phyloP scores from a whole-genome alignment of 1,140 invertebrate species.

The Aporrectodea caliginosa region DNA sequence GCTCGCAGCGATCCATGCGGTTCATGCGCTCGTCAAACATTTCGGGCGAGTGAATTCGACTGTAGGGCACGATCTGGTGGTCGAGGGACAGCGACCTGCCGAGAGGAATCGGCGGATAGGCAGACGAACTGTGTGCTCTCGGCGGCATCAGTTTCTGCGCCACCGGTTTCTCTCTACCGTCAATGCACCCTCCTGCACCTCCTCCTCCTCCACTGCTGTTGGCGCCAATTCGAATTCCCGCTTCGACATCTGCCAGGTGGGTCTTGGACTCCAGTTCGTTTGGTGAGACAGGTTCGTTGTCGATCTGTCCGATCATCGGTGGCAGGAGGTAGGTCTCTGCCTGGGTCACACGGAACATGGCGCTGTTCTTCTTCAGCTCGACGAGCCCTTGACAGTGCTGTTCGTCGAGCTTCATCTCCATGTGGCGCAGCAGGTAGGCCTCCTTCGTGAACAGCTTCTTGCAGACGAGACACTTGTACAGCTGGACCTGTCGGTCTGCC shows the following conservation, averaged over 20 bases:
- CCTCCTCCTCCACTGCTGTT: neutral
- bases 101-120: neutral
- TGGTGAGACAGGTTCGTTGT: neutral
- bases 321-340: neutral
- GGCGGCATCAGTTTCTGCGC: neutral
- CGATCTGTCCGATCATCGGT: neutral
- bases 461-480: slow-evolving; percentile 26
- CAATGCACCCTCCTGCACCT: too few relatives aligned
- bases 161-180: neutral
- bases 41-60: neutral
- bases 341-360: neutral
- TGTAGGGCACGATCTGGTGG: neutral
- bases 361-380: neutral
- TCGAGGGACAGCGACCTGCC: neutral
- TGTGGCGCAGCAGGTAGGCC: slow-evolving; percentile 24
- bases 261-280: neutral
- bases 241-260: neutral
- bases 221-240: neutral
- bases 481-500: slow-evolving; percentile 4
- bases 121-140: neutral
- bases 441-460: slow-evolving; percentile 31
- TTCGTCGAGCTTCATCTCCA: slow-evolving; percentile 21
- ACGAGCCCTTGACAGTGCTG: slow-evolving; percentile 6
- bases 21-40: neutral
- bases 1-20: neutral